A percentile compares a stretch with the other conserved stretches of the same genome.
These are phyloP conservation scores for Toxotes lorentzi DNA, from an alignment of 2,797 vertebrate genomes.

Conservation along the genomic window DNA sequence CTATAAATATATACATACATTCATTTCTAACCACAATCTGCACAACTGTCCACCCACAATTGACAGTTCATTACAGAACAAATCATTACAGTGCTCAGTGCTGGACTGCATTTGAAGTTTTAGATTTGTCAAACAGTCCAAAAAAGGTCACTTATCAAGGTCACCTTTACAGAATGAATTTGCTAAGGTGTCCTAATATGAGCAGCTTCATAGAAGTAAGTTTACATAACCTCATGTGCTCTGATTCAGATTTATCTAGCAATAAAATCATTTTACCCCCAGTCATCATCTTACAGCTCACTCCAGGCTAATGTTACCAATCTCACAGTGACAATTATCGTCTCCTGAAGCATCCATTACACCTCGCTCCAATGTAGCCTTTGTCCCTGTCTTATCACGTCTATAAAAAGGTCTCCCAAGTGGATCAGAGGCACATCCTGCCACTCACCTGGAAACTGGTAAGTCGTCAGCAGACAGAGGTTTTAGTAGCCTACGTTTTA, in stretches of 20 bases:
- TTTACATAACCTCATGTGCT: constrained; percentile 8
- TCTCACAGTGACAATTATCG: background rate
- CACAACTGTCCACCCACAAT: too few species aligned
- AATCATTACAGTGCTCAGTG: too few species aligned
- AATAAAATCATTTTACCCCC: constrained; percentile 21
- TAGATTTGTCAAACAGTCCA: too few species aligned
- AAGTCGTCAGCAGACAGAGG: background rate
- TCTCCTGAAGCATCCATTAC: background rate
- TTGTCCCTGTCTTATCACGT: constrained; percentile 43
- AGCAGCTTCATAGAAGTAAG: background rate
- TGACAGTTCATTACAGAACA: too few species aligned
- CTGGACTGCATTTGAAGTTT: background rate
- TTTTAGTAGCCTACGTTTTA: background rate
- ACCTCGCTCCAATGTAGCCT: constrained; percentile 20
- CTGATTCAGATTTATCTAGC: constrained; percentile 15
- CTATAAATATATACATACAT: too few species aligned
- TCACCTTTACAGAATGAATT: constrained; percentile 7
- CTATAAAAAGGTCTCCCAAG: constrained; percentile 39
- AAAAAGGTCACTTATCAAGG: background rate
- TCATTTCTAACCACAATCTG: too few species aligned
- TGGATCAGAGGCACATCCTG: background rate
- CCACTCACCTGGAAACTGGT: constrained; percentile 23
- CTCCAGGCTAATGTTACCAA: background rate
- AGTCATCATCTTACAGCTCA: background rate
- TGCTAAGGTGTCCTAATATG: background rate